Evolutionary conservation across 2,797 vertebrate genomes (phyloP).

Genomic region (Sciaenops ocellatus): DNA sequence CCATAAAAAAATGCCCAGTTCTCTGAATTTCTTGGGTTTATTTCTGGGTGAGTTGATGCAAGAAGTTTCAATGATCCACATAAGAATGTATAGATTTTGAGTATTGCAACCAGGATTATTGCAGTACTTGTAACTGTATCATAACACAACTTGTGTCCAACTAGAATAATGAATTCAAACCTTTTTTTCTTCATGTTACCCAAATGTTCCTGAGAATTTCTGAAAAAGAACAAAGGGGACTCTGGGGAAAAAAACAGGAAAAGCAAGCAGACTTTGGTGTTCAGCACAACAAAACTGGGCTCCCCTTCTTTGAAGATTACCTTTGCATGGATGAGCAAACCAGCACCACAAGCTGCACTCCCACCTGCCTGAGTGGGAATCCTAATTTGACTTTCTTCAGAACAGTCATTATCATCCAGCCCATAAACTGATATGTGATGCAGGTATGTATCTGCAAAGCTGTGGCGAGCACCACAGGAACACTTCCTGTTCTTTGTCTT

Average conservation of each 20-base stretch:
- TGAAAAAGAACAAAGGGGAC: background rate
- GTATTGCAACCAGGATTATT: background rate
- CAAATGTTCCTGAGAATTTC: background rate
- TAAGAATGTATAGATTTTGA: background rate
- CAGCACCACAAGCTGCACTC: background rate
- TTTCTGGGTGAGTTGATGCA: background rate
- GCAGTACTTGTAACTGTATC: background rate
- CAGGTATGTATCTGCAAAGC: constrained; percentile 12
- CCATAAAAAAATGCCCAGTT: background rate
- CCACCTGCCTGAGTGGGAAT: background rate
- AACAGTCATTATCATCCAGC: background rate
- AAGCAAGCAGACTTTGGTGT: background rate
- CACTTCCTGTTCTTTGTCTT: constrained; percentile 1
- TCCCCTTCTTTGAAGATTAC: background rate
- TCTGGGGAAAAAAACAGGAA: background rate
- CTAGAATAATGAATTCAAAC: background rate
- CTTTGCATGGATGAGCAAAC: background rate
- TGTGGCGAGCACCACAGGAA: constrained; percentile 3
- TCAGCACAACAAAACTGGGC: background rate
- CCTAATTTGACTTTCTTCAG: background rate
- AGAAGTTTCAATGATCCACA: constrained; percentile 6
- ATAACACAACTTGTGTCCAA: background rate
- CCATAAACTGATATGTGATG: background rate
- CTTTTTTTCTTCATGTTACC: background rate
- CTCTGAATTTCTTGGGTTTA: background rate